Evolutionary conservation across 2,888 invertebrate species (phyloP).

Genomic region (Mythimna albipuncta): DNA sequence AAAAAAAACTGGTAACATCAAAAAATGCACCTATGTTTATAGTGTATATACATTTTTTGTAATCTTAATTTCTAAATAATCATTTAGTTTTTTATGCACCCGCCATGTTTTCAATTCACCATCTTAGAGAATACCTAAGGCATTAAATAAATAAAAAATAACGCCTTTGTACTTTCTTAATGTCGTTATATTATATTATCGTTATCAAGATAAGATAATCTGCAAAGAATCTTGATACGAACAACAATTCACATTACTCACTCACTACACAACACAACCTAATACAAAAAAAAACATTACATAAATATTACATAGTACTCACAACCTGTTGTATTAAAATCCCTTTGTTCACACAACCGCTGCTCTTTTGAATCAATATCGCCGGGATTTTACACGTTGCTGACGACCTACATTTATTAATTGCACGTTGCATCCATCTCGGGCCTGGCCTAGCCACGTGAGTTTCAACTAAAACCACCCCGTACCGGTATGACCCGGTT

Average conservation of each 20-base stretch:
- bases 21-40: no score
- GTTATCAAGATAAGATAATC: no score
- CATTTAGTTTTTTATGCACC: no score
- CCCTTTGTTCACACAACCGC: slow-evolving; percentile 25
- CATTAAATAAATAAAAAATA: no score
- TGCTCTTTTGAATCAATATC: slow-evolving; percentile 39
- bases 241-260: background rate
- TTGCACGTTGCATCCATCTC: slow-evolving; percentile 51
- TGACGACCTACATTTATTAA: slow-evolving; percentile 59
- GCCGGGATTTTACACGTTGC: slow-evolving; percentile 40
- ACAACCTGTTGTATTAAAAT: slow-evolving; percentile 11
- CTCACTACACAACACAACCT: background rate
- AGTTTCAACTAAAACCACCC: slow-evolving; percentile 32
- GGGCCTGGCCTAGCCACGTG: slow-evolving; percentile 16
- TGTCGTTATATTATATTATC: no score
- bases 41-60: no score
- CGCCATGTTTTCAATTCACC: no score
- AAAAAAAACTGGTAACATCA: no score
- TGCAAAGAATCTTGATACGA: no score
- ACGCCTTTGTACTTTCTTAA: no score
- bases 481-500: slow-evolving; percentile 48
- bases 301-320: slow-evolving; percentile 13
- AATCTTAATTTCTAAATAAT: no score
- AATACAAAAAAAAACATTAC: slow-evolving; percentile 1
- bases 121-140: no score